Evolutionary conservation across 2,888 invertebrate genomes (phyloP).

Genomic region (Tetragnatha montana): DNA sequence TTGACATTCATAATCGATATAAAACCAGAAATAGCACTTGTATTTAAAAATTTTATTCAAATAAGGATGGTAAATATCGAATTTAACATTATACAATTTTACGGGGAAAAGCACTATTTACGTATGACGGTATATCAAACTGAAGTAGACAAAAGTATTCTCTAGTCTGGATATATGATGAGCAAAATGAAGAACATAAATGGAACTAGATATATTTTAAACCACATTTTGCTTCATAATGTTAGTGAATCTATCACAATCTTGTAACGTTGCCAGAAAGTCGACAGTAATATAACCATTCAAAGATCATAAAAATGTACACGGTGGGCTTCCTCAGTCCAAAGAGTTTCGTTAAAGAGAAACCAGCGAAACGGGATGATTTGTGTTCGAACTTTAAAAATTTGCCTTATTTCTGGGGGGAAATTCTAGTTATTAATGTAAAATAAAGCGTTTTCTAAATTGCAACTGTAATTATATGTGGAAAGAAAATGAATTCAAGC

Average conservation of each 20-base stretch:
- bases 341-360: neutral
- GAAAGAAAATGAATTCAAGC: constrained; percentile 51
- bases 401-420: constrained; percentile 44
- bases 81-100: too few species aligned
- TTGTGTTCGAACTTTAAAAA: constrained; percentile 46
- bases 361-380: constrained; percentile 22
- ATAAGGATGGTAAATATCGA: too few species aligned
- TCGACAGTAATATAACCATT: constrained; percentile 38
- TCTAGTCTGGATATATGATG: neutral
- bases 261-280: constrained; percentile 43
- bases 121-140: too few species aligned
- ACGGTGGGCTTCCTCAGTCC: neutral
- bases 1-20: too few species aligned
- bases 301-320: constrained; percentile 35
- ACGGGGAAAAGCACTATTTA: too few species aligned
- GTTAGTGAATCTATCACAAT: neutral
- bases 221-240: neutral
- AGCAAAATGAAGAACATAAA: neutral
- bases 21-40: too few species aligned
- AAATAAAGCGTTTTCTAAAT: constrained; percentile 61
- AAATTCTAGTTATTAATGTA: constrained; percentile 62
- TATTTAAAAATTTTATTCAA: too few species aligned
- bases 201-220: neutral
- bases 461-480: constrained; percentile 58
- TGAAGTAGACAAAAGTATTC: too few species aligned